phyloP scores from a whole-genome alignment of 2,888 invertebrate species.

The Rambutsinella grinnellia region DNA sequence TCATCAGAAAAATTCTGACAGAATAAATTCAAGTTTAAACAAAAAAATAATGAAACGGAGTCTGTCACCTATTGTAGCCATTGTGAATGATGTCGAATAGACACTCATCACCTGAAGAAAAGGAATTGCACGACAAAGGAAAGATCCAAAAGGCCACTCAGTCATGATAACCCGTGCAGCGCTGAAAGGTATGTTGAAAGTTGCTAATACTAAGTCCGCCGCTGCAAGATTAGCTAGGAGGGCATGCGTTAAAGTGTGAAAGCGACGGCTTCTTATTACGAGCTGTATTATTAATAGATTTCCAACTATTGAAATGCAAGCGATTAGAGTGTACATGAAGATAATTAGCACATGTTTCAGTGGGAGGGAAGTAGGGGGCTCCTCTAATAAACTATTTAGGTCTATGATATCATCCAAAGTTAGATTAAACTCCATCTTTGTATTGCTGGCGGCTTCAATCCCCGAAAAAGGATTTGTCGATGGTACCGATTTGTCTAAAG shows the following conservation, averaged over 20 bases:
- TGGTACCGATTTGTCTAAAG: neutral
- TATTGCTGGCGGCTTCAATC: conserved; percentile 32
- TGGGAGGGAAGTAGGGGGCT: conserved; percentile 39
- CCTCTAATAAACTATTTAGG: conserved; percentile 60
- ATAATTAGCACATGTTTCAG: conserved; percentile 62
- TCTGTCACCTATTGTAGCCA: too few relatives aligned
- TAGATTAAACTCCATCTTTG: conserved; percentile 59
- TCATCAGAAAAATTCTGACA: too few relatives aligned
- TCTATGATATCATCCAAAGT: conserved; percentile 62
- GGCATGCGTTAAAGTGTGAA: conserved; percentile 73
- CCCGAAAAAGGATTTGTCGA: conserved; percentile 32
- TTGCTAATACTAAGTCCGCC: conserved; percentile 69
- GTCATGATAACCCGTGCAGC: conserved; percentile 69
- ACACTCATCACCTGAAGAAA: conserved; percentile 70
- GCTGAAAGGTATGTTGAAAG: conserved; percentile 71
- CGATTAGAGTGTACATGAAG: conserved; percentile 58
- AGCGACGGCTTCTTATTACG: conserved; percentile 71
- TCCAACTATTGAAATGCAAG: conserved; percentile 62
- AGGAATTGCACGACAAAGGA: conserved; percentile 70
- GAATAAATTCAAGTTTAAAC: too few relatives aligned
- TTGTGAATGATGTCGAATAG: conserved; percentile 71
- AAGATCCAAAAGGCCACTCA: conserved; percentile 71
- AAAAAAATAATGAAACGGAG: too few relatives aligned
- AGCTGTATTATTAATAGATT: conserved; percentile 67
- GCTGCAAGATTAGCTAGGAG: conserved; percentile 73